Evolutionary conservation across 2,113 vertebrate genomes (phyloP).

Genomic region (Sorex araneus): DNA sequence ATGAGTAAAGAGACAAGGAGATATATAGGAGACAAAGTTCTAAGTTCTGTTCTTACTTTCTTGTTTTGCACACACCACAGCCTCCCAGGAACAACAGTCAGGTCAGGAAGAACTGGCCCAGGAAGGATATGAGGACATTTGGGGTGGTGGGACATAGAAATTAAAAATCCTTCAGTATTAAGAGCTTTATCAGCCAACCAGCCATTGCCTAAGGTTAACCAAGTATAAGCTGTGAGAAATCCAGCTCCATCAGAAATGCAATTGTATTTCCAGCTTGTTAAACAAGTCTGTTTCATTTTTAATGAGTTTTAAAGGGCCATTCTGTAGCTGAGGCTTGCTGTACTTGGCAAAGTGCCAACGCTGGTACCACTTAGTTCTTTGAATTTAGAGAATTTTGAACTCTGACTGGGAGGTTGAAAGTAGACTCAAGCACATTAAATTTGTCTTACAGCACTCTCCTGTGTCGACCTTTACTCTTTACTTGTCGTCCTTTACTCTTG

Average conservation of each 20-base stretch:
- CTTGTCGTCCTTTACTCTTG: conserved; percentile 44
- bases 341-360: conserved; percentile 43
- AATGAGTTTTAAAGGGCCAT: conserved; percentile 62
- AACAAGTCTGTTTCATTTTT: conserved; percentile 69
- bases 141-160: not conserved
- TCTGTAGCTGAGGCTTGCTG: conserved; percentile 17
- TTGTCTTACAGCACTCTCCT: conserved; percentile 55
- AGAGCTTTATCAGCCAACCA: conserved; percentile 77
- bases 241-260: conserved; percentile 51
- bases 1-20: conserved; percentile 54
- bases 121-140: conserved; percentile 57
- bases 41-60: not conserved
- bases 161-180: conserved; percentile 67
- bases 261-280: conserved; percentile 55
- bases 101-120: conserved; percentile 61
- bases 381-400: conserved; percentile 40
- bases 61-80: conserved; percentile 55
- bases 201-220: conserved; percentile 55
- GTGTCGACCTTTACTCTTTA: not conserved
- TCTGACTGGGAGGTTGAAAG: conserved; percentile 4
- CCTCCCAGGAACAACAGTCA: conserved; percentile 58
- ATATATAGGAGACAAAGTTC: conserved; percentile 56
- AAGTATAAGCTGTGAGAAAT: conserved; percentile 65
- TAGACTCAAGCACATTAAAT: conserved; percentile 36
- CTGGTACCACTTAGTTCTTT: not conserved